Conservation (phyloP, 2,888 invertebrate species). For the Rhaphigaster nebulosa region DNA sequence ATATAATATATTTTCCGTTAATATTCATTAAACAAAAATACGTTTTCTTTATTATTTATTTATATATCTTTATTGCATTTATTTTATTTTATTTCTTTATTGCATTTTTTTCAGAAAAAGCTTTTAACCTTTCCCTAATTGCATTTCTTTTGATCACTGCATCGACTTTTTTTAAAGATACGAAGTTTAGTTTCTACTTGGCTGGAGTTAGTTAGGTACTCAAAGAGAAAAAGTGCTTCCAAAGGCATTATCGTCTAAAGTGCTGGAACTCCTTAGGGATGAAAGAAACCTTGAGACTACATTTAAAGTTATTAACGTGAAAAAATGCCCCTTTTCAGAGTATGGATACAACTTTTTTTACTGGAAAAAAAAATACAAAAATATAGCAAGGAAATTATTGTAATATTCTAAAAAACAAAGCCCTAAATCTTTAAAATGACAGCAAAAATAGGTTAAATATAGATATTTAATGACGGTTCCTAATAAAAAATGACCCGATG, state of each 20-base stretch:
- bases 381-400: no score
- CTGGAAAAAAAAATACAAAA: no score
- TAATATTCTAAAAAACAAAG: no score
- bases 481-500: no score
- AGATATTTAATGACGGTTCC: no score
- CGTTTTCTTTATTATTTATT: background rate
- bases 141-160: conserved; percentile 1
- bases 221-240: conserved; percentile 34
- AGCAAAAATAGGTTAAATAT: no score
- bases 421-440: no score
- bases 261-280: conserved; percentile 14
- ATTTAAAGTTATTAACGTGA: conserved; percentile 34
- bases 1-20: no score
- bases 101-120: background rate
- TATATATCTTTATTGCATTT: background rate
- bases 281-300: conserved; percentile 12
- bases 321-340: background rate
- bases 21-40: background rate
- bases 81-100: background rate
- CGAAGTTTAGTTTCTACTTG: conserved; percentile 31
- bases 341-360: background rate
- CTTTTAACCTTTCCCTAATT: background rate
- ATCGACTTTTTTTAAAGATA: conserved; percentile 30
- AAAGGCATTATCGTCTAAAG: background rate
- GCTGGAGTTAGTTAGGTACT: conserved; percentile 10